Evolutionary conservation across 2,888 invertebrate species (phyloP).

Genomic region (Busseola fusca): DNA sequence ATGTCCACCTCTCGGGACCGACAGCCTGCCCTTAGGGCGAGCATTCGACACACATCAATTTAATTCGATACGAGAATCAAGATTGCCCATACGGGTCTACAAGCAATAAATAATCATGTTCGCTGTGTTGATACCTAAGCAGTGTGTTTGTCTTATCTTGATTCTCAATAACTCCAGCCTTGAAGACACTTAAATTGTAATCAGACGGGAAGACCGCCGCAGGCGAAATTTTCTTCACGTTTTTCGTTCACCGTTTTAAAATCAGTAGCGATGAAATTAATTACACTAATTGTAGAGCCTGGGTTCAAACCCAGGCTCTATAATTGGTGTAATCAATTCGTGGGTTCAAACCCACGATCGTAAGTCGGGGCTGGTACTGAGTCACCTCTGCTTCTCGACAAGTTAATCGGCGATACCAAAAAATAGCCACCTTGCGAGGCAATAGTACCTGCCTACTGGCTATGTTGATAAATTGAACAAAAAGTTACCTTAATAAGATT

Average conservation of each 20-base stretch:
- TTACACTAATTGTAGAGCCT: no score
- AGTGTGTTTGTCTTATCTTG: constrained; percentile 26
- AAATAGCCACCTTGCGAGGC: neutral
- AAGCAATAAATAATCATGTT: constrained; percentile 41
- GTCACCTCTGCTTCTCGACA: no score
- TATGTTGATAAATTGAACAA: constrained; percentile 23
- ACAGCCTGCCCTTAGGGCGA: constrained; percentile 70
- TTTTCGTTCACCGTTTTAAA: no score
- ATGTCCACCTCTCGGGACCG: constrained; percentile 73
- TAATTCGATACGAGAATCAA: constrained; percentile 73
- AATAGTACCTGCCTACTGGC: neutral
- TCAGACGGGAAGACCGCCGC: no score
- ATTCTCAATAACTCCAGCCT: constrained; percentile 22
- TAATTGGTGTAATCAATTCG: no score
- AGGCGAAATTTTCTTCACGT: no score
- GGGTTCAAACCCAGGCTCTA: no score
- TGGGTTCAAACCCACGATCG: no score
- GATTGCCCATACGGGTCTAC: constrained; percentile 64
- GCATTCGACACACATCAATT: constrained; percentile 77
- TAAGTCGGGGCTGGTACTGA: no score
- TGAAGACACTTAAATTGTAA: no score
- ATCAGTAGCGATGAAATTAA: no score
- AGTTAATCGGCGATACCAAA: constrained; percentile 1
- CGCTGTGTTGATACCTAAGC: constrained; percentile 18
- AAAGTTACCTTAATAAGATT: constrained; percentile 53